These are phyloP conservation scores for Montipora foliosa DNA, from an alignment of 64 coral and sea anemone genomes.

Conservation along the genomic window DNA sequence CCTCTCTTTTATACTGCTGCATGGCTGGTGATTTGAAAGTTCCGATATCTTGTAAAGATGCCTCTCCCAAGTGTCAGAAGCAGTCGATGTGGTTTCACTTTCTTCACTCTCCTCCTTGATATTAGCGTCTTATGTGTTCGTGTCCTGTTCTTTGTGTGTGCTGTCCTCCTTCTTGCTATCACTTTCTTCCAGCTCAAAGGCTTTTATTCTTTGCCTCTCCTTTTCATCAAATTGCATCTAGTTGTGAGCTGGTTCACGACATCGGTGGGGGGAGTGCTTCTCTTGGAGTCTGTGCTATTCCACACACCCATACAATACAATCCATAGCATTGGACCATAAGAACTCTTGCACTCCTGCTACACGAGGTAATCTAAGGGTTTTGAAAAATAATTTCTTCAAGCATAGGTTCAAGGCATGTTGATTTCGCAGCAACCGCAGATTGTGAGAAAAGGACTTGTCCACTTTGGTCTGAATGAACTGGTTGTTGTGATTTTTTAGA, in stretches of 20 bases:
- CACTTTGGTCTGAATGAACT: conserved; percentile 10
- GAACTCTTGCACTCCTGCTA: neutral
- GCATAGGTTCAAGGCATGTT: conserved; percentile 23
- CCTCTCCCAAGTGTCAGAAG: neutral
- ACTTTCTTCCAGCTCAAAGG: neutral
- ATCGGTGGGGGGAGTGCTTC: neutral
- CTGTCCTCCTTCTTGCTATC: neutral
- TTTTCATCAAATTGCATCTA: neutral
- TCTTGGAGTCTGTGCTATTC: neutral
- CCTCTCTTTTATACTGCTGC: neutral
- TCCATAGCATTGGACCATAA: conserved; percentile 9
- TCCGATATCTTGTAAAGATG: neutral
- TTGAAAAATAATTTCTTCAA: conserved; percentile 1
- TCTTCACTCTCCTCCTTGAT: neutral
- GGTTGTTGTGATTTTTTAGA: conserved; percentile 8
- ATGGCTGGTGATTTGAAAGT: neutral
- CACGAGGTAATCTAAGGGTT: neutral
- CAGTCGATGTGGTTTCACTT: neutral
- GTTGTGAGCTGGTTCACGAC: neutral
- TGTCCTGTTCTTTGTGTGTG: neutral
- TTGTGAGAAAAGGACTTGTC: conserved; percentile 1
- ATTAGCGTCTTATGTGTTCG: neutral
- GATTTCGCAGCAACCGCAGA: neutral
- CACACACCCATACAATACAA: conserved; percentile 18
- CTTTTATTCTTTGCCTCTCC: neutral